Conservation (phyloP, 1,140 invertebrate species). For the Microplitis demolitor region DNA sequence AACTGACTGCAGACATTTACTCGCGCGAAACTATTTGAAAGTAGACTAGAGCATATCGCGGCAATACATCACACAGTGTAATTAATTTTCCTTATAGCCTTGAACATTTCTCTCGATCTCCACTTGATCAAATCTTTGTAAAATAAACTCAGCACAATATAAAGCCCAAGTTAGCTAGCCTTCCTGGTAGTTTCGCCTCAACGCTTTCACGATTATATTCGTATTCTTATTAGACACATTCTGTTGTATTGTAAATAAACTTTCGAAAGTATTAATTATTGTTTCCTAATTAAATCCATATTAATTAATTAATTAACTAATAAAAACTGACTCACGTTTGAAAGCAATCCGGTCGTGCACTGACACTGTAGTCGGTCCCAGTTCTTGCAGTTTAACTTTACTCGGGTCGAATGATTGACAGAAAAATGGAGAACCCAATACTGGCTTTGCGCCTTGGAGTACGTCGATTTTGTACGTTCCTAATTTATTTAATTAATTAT, state of each 20-base stretch:
- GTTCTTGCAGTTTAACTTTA: constrained; percentile 74
- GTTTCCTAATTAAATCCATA: not conserved
- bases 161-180: constrained; percentile 31
- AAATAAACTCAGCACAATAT: constrained; percentile 18
- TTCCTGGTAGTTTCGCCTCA: constrained; percentile 42
- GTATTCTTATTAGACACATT: too few relatives aligned
- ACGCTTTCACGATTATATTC: constrained; percentile 20
- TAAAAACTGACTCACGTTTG: constrained; percentile 67
- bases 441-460: constrained; percentile 85
- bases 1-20: constrained; percentile 20
- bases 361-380: constrained; percentile 78
- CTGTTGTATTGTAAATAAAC: not conserved
- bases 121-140: too few relatives aligned
- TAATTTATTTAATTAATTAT: constrained; percentile 40
- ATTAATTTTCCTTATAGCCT: constrained; percentile 42
- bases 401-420: constrained; percentile 93
- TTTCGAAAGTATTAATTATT: constrained; percentile 4
- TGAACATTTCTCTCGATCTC: constrained; percentile 35
- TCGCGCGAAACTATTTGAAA: constrained; percentile 50
- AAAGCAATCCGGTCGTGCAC: constrained; percentile 85
- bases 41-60: constrained; percentile 39
- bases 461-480: constrained; percentile 85
- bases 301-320: not conserved
- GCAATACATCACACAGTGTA: constrained; percentile 27
- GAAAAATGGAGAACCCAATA: constrained; percentile 94